Percentiles rank a stretch among this genome's conserved stretches.
These are phyloP conservation scores for Drosophila birchii DNA, from an alignment of 2,888 invertebrate species.

Conservation along the genomic window DNA sequence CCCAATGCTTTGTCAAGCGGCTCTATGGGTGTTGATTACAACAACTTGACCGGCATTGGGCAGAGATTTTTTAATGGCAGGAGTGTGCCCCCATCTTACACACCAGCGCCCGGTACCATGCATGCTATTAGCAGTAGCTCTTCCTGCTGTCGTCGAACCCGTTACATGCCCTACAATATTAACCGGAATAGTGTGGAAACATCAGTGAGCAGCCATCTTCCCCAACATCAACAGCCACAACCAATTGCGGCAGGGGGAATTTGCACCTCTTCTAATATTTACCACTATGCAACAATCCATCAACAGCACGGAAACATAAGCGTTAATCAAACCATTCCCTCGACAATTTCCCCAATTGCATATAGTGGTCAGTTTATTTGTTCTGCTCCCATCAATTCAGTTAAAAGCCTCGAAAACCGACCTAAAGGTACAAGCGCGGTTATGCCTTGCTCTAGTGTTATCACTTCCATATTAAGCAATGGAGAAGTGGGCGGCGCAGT, in stretches of 20 bases:
- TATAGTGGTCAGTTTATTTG: neutral
- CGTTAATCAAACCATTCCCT: constrained; percentile 29
- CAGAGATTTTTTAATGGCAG: constrained; percentile 54
- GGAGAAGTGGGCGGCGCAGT: neutral
- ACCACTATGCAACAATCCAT: constrained; percentile 72
- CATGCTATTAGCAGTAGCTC: constrained; percentile 51
- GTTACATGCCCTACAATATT: constrained; percentile 83
- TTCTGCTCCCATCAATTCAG: neutral
- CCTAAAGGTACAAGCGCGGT: constrained; percentile 11
- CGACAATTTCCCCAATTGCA: constrained; percentile 14
- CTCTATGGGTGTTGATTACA: constrained; percentile 48
- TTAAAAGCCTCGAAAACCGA: constrained; percentile 3
- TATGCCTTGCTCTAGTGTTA: constrained; percentile 32
- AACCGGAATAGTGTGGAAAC: constrained; percentile 69
- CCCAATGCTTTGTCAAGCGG: constrained; percentile 5
- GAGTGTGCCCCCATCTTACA: constrained; percentile 47
- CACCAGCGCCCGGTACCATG: constrained; percentile 45
- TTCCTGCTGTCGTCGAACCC: constrained; percentile 78
- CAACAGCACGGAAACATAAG: constrained; percentile 54
- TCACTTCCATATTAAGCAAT: neutral
- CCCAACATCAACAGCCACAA: constrained; percentile 21
- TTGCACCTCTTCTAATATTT: constrained; percentile 33
- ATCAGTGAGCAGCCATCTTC: constrained; percentile 16
- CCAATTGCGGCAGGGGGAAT: neutral
- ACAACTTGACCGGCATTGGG: constrained; percentile 47